These are phyloP conservation scores for Amazona finschi DNA, from an alignment of 2,797 vertebrate species.

Conservation along the genomic window DNA sequence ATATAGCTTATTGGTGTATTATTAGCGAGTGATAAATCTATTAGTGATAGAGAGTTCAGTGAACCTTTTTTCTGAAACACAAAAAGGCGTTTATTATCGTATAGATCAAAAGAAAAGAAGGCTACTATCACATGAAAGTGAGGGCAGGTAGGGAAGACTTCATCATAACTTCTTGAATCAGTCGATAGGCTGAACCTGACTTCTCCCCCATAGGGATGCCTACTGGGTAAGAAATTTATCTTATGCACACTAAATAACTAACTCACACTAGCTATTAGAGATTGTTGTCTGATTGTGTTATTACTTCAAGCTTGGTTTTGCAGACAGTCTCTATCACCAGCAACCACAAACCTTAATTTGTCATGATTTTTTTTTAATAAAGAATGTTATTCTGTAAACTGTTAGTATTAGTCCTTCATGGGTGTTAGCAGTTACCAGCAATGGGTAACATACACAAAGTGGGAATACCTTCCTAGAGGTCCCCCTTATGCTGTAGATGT, in stretches of 20 bases:
- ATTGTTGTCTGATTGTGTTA: neutral
- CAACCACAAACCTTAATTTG: neutral
- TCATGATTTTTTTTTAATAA: neutral
- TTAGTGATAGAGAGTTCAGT: neutral
- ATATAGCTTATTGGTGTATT: neutral
- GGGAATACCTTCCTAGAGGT: neutral
- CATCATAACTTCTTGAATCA: neutral
- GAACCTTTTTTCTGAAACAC: neutral
- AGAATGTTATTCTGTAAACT: neutral
- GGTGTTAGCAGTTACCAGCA: neutral
- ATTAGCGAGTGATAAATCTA: neutral
- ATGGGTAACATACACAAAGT: neutral
- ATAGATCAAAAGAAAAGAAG: neutral
- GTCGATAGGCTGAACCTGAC: neutral
- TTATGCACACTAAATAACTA: neutral
- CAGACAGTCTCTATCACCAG: neutral
- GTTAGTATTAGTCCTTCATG: neutral
- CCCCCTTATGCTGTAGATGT: neutral
- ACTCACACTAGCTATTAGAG: neutral
- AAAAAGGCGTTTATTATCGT: neutral
- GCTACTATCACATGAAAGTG: neutral
- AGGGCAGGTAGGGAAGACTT: neutral
- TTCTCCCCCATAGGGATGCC: neutral
- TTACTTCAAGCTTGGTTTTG: neutral
- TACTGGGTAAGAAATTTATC: neutral